Evolutionary conservation across 2,888 invertebrate genomes (phyloP), one percentile per base, ranked within the genome.

Genomic region (Pollenia griseotomentosa): DNA sequence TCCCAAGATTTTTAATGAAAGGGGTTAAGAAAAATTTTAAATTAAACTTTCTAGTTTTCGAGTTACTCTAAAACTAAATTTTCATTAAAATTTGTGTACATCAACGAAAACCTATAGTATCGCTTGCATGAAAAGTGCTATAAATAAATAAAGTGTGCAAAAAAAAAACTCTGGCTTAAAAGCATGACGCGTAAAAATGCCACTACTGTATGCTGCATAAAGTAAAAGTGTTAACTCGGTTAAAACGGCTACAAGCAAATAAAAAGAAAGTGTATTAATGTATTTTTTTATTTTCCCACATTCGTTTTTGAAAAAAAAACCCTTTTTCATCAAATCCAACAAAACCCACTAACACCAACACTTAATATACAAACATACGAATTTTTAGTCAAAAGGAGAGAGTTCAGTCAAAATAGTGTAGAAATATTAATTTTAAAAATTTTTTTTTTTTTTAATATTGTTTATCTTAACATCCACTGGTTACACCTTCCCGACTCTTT

Each of bases 161-260:
- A 73, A 77, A 70, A 83, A 83, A 71, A n/a, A 57, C 16, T 11
- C 77, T 79, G 73, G 83, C 83, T 75, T 48, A 80, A 87, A 81
- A 61, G 84, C 86, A 79, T 83, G 82, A 87, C 82, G 88, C 89
- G 78, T 88, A 63, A 87, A 87, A 88, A 86, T 85, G 84, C 51
- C 71, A 71, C 33, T 33, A 33, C 70, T 61, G 42, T 53, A 59
- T 65, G 71, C 42, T 55, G 81, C 68, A 87, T 81, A 78, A 82
- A 82, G 84, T 79, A 77, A 79, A 85, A 88, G 88, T 88, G 88
- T 83, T 85, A 85, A 83, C 23, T 83, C 61, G 63, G 65, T 78
- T 71, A 83, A 81, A 86, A 68, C 73, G 55, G 48, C 73, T 61
- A 74, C 48, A 66, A 63, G 40, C 48, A 80, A 84, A 68, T 12